These are phyloP conservation scores for Myathropa florea DNA, from an alignment of 2,888 invertebrate genomes.

Conservation along the genomic window DNA sequence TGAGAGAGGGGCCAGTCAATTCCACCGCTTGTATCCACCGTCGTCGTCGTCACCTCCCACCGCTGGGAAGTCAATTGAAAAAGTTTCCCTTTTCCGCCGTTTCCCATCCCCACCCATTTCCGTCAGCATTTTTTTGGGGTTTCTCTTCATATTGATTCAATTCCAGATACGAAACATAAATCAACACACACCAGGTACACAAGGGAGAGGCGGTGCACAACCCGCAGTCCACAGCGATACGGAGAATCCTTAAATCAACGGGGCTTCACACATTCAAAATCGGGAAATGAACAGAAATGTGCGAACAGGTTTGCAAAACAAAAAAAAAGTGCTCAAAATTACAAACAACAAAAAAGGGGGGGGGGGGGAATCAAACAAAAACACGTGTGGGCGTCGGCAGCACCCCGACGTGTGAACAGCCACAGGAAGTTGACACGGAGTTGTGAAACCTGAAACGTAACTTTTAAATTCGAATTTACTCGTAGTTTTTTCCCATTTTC, in stretches of 20 bases:
- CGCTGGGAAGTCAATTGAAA: slow-evolving; percentile 56
- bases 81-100: slow-evolving; percentile 32
- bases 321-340: slow-evolving; percentile 26
- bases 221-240: slow-evolving; percentile 3
- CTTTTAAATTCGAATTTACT: too few species aligned
- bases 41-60: slow-evolving; percentile 13
- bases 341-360: too few species aligned
- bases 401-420: too few species aligned
- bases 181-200: slow-evolving; percentile 53
- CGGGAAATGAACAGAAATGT: slow-evolving; percentile 53
- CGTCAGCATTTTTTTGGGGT: slow-evolving; percentile 20
- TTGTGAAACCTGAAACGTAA: too few species aligned
- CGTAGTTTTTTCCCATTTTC: background rate
- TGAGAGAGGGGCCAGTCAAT: slow-evolving; percentile 26
- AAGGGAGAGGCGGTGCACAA: background rate
- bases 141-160: slow-evolving; percentile 3
- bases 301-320: slow-evolving; percentile 1
- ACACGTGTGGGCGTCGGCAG: background rate
- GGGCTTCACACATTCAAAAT: slow-evolving; percentile 57
- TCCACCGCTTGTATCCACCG: background rate
- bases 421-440: too few species aligned
- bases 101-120: slow-evolving; percentile 15
- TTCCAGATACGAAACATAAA: slow-evolving; percentile 54
- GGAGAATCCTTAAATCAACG: slow-evolving; percentile 33
- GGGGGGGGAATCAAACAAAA: background rate